Evolutionary conservation across 2,113 vertebrate species (phyloP).

Genomic region (Pampusana beccarii): DNA sequence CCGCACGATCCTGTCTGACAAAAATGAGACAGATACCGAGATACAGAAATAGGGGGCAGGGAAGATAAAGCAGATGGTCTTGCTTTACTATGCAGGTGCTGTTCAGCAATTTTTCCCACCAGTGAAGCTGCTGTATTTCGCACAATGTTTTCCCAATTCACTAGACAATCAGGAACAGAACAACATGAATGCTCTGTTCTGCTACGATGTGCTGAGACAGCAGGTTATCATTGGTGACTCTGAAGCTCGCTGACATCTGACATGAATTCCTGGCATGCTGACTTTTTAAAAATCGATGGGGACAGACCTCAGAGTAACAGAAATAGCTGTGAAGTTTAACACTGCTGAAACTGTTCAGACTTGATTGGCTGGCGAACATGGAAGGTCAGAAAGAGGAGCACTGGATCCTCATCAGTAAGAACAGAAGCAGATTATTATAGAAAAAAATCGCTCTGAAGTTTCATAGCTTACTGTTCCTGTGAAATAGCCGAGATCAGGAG

Average conservation of each 20-base stretch:
- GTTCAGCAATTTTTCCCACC: conserved; percentile 68
- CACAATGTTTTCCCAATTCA: conserved; percentile 74
- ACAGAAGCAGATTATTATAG: conserved; percentile 67
- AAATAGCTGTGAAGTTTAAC: conserved; percentile 74
- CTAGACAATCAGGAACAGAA: conserved; percentile 71
- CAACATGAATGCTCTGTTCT: conserved; percentile 51
- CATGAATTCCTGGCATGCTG: conserved; percentile 75
- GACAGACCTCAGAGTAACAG: conserved; percentile 72
- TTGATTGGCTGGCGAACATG: conserved; percentile 68
- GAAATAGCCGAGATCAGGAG: conserved; percentile 51
- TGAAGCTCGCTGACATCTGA: conserved; percentile 75
- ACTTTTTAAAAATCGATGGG: conserved; percentile 72
- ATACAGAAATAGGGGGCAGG: not conserved
- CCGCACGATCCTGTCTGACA: not conserved
- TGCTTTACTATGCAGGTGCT: conserved; percentile 66
- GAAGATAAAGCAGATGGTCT: conserved; percentile 69
- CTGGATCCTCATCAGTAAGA: conserved; percentile 69
- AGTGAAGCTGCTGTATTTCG: conserved; percentile 65
- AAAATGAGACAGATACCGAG: not conserved
- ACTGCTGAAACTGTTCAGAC: conserved; percentile 55
- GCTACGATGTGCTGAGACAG: conserved; percentile 73
- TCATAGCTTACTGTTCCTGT: conserved; percentile 65
- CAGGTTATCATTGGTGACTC: conserved; percentile 67
- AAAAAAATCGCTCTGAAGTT: conserved; percentile 59
- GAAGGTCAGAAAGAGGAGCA: conserved; percentile 68